These are phyloP conservation scores for Shargacucullia verbasci DNA, from an alignment of 2,888 invertebrate genomes.

Conservation along the genomic window DNA sequence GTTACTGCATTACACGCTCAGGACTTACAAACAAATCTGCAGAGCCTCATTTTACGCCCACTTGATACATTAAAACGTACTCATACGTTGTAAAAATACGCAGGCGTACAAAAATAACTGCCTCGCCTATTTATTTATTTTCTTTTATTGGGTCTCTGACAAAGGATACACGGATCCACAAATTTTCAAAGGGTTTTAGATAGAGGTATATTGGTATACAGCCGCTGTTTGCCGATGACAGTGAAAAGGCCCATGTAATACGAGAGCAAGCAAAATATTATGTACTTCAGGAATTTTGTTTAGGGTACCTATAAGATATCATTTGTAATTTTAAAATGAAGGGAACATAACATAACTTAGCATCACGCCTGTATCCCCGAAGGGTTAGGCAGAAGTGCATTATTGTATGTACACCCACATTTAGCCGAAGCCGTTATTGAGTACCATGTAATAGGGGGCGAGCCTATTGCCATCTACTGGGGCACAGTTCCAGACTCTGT, in stretches of 20 bases:
- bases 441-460: too few species aligned
- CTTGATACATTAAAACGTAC: slow-evolving; percentile 26
- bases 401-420: too few species aligned
- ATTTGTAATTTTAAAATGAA: too few species aligned
- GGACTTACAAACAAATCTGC: slow-evolving; percentile 31
- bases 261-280: not conserved
- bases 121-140: slow-evolving; percentile 13
- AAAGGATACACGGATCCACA: slow-evolving; percentile 13
- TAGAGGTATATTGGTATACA: slow-evolving; percentile 12
- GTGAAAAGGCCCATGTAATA: slow-evolving; percentile 9
- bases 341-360: too few species aligned
- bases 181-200: slow-evolving; percentile 15
- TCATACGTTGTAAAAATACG: not conserved
- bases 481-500: too few species aligned
- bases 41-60: slow-evolving; percentile 34
- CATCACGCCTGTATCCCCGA: too few species aligned
- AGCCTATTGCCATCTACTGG: too few species aligned
- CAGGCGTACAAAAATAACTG: not conserved
- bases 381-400: too few species aligned
- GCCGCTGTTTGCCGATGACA: slow-evolving; percentile 15
- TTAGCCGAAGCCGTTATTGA: too few species aligned
- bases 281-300: too few species aligned
- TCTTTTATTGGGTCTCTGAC: slow-evolving; percentile 12
- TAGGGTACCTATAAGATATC: too few species aligned
- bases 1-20: slow-evolving; percentile 34